Conservation (phyloP, 2,888 invertebrate species). For the Melipona bicolor region DNA sequence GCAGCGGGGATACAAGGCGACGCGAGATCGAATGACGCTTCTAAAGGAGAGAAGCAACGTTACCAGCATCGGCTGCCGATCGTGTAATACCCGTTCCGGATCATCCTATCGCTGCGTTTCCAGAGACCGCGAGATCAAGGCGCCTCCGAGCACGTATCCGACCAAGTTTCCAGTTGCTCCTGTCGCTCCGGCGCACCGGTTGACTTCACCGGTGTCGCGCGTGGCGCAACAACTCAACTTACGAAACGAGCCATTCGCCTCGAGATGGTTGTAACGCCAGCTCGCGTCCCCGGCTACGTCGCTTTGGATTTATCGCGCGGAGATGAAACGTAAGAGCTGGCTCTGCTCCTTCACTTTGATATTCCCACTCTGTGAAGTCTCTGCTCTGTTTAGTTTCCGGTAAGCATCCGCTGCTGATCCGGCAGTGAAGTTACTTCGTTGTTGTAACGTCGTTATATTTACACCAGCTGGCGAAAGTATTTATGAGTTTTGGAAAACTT, state of each 20-base stretch:
- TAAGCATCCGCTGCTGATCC: background rate
- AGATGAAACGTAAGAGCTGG: background rate
- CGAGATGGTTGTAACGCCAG: background rate
- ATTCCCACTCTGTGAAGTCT: background rate
- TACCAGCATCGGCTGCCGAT: background rate
- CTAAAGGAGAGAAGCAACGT: constrained; percentile 24
- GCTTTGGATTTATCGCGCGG: background rate
- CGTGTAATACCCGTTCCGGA: background rate
- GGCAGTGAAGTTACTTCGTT: background rate
- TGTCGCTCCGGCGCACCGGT: background rate
- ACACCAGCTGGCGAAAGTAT: background rate
- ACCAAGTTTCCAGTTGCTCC: background rate
- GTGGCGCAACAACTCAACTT: background rate
- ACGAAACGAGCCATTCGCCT: background rate
- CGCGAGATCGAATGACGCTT: constrained; percentile 37
- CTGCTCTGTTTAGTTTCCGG: background rate
- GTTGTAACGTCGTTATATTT: background rate
- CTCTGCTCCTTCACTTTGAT: background rate
- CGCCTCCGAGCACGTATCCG: background rate
- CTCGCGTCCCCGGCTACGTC: background rate
- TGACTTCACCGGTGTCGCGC: background rate
- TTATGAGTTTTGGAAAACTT: background rate
- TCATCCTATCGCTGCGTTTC: background rate
- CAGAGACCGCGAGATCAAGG: background rate
- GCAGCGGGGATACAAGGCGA: constrained; percentile 1